Evolutionary conservation across 2,888 invertebrate species (phyloP).

Genomic region (Cerastoderma edule): DNA sequence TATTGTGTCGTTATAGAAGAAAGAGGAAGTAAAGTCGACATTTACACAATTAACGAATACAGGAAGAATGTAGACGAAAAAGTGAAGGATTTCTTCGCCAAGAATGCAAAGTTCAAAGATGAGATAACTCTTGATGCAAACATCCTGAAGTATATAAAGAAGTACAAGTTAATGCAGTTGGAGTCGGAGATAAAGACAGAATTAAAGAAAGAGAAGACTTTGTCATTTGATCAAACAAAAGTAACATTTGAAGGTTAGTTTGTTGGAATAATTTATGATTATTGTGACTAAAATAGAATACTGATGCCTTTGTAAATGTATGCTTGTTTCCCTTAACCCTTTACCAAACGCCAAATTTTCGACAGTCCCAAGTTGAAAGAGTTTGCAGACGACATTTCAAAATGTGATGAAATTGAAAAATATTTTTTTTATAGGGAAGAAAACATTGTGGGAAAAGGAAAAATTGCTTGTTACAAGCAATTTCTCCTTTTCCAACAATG

Average conservation of each 20-base stretch:
- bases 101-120: conserved; percentile 42
- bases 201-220: conserved; percentile 7
- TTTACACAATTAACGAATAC: conserved; percentile 31
- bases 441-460: no score
- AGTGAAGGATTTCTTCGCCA: conserved; percentile 37
- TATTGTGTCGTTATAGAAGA: conserved; percentile 34
- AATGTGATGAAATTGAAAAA: no score
- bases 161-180: conserved; percentile 12
- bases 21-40: conserved; percentile 16
- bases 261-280: neutral
- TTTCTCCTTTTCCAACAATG: no score
- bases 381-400: neutral
- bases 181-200: conserved; percentile 21
- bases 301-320: neutral
- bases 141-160: conserved; percentile 27
- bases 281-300: neutral
- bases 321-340: neutral
- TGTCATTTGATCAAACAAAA: conserved; percentile 1
- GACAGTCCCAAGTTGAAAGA: neutral
- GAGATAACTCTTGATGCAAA: conserved; percentile 27
- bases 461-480: no score
- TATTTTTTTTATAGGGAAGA: no score
- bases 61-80: conserved; percentile 32
- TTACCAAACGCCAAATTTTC: neutral
- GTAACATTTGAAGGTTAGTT: conserved; percentile 29